phyloP scores from a whole-genome alignment of 2,797 vertebrate genomes.

The Cheirogaleus major region DNA sequence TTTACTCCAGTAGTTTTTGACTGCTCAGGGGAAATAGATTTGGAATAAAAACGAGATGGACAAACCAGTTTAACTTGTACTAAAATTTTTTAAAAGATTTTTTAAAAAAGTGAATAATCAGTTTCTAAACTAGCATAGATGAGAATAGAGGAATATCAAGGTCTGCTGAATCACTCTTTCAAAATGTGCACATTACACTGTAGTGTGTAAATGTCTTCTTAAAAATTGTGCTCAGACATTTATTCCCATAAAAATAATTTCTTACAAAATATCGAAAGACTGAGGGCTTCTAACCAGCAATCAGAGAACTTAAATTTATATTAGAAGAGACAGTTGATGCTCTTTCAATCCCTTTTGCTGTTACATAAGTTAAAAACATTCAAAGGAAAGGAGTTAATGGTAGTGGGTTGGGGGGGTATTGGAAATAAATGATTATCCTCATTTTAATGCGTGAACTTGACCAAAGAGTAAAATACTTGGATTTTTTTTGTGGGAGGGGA shows the following conservation, averaged over 20 bases:
- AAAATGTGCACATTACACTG: neutral
- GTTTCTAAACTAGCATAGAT: constrained; percentile 60
- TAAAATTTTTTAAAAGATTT: neutral
- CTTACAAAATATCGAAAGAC: neutral
- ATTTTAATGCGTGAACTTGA: constrained; percentile 14
- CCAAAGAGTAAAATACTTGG: neutral
- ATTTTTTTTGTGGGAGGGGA: neutral
- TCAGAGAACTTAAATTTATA: neutral
- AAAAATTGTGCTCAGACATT: constrained; percentile 31
- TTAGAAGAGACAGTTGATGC: neutral
- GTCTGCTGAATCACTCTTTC: constrained; percentile 59
- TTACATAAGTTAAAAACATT: neutral
- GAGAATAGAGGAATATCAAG: constrained; percentile 61
- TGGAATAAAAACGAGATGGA: constrained; percentile 58
- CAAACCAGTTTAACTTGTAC: constrained; percentile 27
- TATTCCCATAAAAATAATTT: constrained; percentile 24
- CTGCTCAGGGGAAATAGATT: constrained; percentile 56
- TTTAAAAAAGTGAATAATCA: constrained; percentile 22
- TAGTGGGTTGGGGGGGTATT: neutral
- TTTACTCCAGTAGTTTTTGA: constrained; percentile 68
- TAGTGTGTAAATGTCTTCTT: constrained; percentile 52
- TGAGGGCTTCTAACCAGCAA: neutral
- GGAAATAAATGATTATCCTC: neutral
- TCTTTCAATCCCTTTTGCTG: neutral
- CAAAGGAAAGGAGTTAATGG: neutral